Conservation (phyloP, 2,888 invertebrate genomes). For the Xylocampa areola region DNA sequence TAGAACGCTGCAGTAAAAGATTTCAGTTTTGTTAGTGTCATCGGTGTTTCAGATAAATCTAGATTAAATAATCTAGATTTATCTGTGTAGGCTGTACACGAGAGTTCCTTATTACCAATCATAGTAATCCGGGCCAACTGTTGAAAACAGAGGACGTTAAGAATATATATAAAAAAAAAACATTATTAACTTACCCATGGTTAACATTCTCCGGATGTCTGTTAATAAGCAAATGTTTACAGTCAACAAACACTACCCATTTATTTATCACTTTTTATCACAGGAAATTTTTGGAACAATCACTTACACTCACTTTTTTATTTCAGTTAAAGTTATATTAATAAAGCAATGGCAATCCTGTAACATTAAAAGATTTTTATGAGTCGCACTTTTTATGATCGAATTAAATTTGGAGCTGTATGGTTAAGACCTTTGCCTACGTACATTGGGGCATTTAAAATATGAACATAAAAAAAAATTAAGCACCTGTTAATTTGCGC, state of each 20-base stretch:
- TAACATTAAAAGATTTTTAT: not conserved
- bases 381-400: not conserved
- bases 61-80: too few species aligned
- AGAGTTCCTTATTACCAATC: too few species aligned
- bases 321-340: conserved; percentile 1
- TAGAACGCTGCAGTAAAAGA: too few species aligned
- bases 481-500: conserved; percentile 4
- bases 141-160: too few species aligned
- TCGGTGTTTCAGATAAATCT: too few species aligned
- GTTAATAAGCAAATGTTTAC: conserved; percentile 22
- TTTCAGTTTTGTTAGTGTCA: too few species aligned
- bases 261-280: conserved; percentile 48
- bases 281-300: conserved; percentile 38
- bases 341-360: conserved; percentile 16
- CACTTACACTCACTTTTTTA: conserved; percentile 21
- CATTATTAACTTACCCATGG: conserved; percentile 60
- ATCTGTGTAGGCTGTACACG: too few species aligned
- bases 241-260: conserved; percentile 36
- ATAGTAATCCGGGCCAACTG: too few species aligned
- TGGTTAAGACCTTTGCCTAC: not conserved
- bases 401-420: not conserved
- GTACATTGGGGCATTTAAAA: not conserved
- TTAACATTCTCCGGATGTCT: conserved; percentile 41
- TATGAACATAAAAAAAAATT: conserved; percentile 3
- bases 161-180: too few species aligned